A percentile compares a stretch with the other conserved stretches of the same genome.
Conservation (phyloP, 2,888 invertebrate genomes). For the Melieria crassipennis region DNA sequence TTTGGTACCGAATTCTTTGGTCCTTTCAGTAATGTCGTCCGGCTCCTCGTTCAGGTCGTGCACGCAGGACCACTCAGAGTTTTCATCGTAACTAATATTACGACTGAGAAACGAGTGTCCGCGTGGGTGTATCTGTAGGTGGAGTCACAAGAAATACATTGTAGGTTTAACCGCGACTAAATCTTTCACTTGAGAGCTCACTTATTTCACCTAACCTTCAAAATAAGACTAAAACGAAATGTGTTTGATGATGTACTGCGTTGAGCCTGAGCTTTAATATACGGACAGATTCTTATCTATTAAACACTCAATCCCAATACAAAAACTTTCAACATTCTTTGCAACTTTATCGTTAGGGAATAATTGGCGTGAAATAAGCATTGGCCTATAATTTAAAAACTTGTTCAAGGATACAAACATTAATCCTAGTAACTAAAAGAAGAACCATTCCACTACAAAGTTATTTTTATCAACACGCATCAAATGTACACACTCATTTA, state of each 20-base stretch:
- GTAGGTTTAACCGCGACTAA: background rate
- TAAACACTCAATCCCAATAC: too few species aligned
- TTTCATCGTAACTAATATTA: constrained; percentile 86
- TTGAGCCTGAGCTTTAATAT: too few species aligned
- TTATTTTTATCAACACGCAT: background rate
- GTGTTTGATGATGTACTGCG: too few species aligned
- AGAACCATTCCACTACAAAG: background rate
- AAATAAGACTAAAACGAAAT: too few species aligned
- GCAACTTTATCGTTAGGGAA: too few species aligned
- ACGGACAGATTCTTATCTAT: too few species aligned
- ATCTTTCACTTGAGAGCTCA: background rate
- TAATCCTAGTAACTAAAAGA: background rate
- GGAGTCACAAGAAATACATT: constrained; percentile 6
- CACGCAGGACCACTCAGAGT: constrained; percentile 93
- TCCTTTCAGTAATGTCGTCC: constrained; percentile 62
- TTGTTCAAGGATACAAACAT: background rate
- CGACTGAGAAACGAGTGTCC: constrained; percentile 88
- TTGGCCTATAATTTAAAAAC: too few species aligned
- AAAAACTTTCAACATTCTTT: too few species aligned
- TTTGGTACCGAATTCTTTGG: constrained; percentile 45
- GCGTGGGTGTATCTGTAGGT: constrained; percentile 56
- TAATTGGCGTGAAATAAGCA: too few species aligned
- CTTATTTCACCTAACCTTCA: background rate
- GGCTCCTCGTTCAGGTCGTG: constrained; percentile 86
- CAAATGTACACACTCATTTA: background rate